Percentiles rank a stretch among this genome's conserved stretches.
Evolutionary conservation across 2,113 vertebrate genomes (phyloP).

Genomic region (Salvator merianae): DNA sequence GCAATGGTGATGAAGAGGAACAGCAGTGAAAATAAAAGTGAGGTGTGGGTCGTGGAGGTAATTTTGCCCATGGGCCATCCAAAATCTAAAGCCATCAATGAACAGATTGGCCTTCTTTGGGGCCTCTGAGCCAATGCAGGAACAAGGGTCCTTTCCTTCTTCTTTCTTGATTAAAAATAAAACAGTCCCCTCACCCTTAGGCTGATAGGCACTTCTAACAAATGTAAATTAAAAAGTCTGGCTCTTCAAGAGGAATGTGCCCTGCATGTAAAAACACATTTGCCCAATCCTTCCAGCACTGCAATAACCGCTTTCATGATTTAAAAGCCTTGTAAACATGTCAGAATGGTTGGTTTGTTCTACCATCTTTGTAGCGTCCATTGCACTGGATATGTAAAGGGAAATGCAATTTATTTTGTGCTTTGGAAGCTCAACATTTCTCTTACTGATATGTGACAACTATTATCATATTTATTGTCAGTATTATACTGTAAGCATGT

Average conservation of each 20-base stretch:
- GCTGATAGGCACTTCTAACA: slow-evolving; percentile 33
- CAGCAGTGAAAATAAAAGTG: neutral
- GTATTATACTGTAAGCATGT: slow-evolving; percentile 81
- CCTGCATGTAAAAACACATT: slow-evolving; percentile 60
- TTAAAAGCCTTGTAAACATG: slow-evolving; percentile 69
- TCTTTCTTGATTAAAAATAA: slow-evolving; percentile 12
- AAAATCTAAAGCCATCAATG: neutral
- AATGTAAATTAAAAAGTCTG: slow-evolving; percentile 63
- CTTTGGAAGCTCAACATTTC: slow-evolving; percentile 79
- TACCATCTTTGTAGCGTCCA: slow-evolving; percentile 70
- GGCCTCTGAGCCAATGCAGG: neutral
- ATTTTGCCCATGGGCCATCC: neutral
- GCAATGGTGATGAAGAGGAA: too few relatives aligned
- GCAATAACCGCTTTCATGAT: slow-evolving; percentile 65
- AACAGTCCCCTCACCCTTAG: slow-evolving; percentile 13
- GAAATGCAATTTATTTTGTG: slow-evolving; percentile 78
- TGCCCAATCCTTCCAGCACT: slow-evolving; percentile 57
- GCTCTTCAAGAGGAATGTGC: slow-evolving; percentile 59
- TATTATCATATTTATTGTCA: slow-evolving; percentile 89
- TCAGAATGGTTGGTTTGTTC: slow-evolving; percentile 68
- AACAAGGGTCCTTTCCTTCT: slow-evolving; percentile 5
- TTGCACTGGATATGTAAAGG: slow-evolving; percentile 79
- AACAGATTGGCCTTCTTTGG: too few relatives aligned
- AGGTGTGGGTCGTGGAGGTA: neutral
- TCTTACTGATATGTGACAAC: slow-evolving; percentile 82